Base-by-base conservation (phyloP, 2,888 invertebrate genomes). In the Drosophila maculinotata region DNA sequence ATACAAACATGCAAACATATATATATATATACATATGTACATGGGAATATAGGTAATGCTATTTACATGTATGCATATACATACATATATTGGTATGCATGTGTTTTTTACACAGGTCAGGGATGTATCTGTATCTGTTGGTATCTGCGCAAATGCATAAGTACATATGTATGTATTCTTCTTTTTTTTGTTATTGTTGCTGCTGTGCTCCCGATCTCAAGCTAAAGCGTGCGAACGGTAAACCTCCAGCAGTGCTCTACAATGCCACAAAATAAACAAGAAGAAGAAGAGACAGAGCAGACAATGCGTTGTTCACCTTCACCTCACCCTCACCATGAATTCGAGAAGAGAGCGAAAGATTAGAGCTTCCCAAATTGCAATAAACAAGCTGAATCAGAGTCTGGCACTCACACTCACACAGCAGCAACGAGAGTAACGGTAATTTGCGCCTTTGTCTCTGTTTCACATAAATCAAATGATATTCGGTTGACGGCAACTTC, bases 31-130 rank as follows among this genome's bases (percentile, higher is more conserved):
- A 14, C n/a, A 47, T 25, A 14, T 36, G 35, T 36, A 39, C 10
- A 36, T 36, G 38, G 36, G 20, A 68, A 67, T 58, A 47, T 56
- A 70, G 73, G 70, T 60, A 67, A 73, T 56, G 35, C n/a, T 45
- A 51, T 67, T 57, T 63, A 51, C 42, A 59, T 56, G 42, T 17
- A 44, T 36, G 57, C 33, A 36, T 44, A 33, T 44, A 52, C 25
- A 49, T 17, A 36, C 42, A 33, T 44, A 52, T 28, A 49, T 17
- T n/a, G 20, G 44, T 42, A 38, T 48, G 53, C 36, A 48, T 36
- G 15, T 47, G 15, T 36, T 9, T 58, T 58, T 65, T 42, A 63
- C 75, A 79, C 78, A 79, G 79, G 79, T 79, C 79, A 81, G 85
- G 79, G 75, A 81, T 79, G 81, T 64, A 52, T 44, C 48, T 59